phyloP scores from a whole-genome alignment of 2,113 vertebrate species.

The Grallaria varia region DNA sequence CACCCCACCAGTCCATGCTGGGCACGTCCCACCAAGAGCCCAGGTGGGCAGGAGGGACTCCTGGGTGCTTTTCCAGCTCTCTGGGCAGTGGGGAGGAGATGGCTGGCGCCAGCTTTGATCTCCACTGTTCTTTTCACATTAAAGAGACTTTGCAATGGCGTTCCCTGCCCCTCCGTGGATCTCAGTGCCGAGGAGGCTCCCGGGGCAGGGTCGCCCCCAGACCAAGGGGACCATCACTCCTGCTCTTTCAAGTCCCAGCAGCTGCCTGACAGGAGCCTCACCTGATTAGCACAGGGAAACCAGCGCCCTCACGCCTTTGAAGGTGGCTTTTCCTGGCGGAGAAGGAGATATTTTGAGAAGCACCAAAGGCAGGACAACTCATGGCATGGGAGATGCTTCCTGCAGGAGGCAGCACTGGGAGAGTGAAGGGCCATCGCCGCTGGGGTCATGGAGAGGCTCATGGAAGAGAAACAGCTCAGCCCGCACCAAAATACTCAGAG shows the following conservation, averaged over 20 bases:
- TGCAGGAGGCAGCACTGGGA: accelerated
- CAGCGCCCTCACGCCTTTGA: background rate
- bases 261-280: background rate
- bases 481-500: background rate
- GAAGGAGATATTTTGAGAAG: background rate
- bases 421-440: background rate
- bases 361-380: background rate
- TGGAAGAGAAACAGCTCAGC: background rate
- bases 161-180: background rate
- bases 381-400: background rate
- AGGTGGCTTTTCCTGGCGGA: background rate
- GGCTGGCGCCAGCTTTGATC: slow-evolving; percentile 15
- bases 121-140: background rate
- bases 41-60: background rate
- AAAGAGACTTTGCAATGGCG: background rate
- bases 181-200: background rate
- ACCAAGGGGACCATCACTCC: background rate
- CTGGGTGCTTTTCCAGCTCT: background rate
- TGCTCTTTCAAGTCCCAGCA: slow-evolving; percentile 13
- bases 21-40: background rate
- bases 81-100: background rate
- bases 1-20: background rate
- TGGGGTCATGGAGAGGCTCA: background rate
- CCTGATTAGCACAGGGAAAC: background rate
- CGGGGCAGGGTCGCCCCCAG: background rate